Evolutionary conservation across 2,113 vertebrate genomes (phyloP), one percentile per base, ranked within the genome.

Genomic region (Ailuropoda melanoleuca): DNA sequence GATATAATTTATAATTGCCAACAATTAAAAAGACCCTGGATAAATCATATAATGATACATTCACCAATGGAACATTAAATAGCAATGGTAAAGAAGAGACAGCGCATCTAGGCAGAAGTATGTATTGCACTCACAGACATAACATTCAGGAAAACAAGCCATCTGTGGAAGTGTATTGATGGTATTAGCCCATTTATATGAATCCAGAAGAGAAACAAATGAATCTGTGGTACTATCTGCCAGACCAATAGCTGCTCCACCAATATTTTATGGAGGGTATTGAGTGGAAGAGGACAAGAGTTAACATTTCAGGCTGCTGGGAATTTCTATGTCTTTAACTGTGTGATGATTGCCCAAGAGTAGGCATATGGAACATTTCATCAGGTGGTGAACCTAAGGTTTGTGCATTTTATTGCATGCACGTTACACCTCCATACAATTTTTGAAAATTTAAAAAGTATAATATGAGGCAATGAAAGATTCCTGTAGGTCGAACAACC

Each of bases 401-500:
- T 39, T 86, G 26, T 77, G 31, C 37, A 60, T 85, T 53, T 82
- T 85, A 39, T 6, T 75, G 31, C 14, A 58, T 88, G 29, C 29
- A 55, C 0, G 0, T 90, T 90, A 72, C 0, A 66, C 39, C 12
- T 90, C 81, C 88, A n/a, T 21, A 46, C 3, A 93, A 58, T 53
- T 95, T 90, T 58, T 75, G 13, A 92, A 83, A 75, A 58, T 2
- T 87, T 95, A 77, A 15, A 88, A 66, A 94, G 60, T 82, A 75
- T 90, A 83, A 84, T 85, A 89, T 64, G 43, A 93, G 26, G 46
- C 46, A 93, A 70, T 82, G 62, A 66, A 96, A 91, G 13, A 88
- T 70, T 92, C 14, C 81, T 4, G 1, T 85, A 87, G 68, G 85
- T 94, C 77, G 96, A 97, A 97, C 39, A 96, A 97, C 31, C 8